Conservation (phyloP, 2,113 vertebrate genomes). For the Ctenodactylus gundi region DNA sequence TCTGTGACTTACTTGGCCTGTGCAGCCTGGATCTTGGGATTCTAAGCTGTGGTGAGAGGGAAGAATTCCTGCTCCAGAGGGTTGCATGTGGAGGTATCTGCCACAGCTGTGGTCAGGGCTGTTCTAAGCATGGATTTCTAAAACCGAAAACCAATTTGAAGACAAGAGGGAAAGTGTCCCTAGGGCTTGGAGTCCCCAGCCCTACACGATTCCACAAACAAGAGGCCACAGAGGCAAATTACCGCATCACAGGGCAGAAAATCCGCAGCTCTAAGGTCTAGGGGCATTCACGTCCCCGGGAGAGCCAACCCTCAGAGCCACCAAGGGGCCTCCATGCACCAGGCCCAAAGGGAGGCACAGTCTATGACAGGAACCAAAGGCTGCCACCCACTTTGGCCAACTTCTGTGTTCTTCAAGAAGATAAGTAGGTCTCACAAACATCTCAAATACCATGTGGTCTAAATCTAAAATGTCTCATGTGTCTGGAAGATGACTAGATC, state of each 20-base stretch:
- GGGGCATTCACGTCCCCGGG: neutral
- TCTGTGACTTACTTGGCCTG: neutral
- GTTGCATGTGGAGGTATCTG: neutral
- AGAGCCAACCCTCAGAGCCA: neutral
- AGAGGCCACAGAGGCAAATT: neutral
- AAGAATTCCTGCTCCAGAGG: neutral
- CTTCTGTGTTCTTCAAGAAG: neutral
- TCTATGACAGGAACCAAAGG: neutral
- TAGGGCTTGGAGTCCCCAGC: neutral
- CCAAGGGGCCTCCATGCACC: too few relatives aligned
- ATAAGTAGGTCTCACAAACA: too few relatives aligned
- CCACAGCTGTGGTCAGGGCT: neutral
- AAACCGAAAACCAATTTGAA: neutral
- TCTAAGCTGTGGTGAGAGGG: neutral
- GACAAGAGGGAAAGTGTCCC: neutral
- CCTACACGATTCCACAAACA: neutral
- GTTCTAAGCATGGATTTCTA: neutral
- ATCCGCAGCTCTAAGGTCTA: accelerated
- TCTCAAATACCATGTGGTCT: too few relatives aligned
- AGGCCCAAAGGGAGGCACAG: neutral
- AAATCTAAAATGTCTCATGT: too few relatives aligned
- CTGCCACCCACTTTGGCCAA: neutral
- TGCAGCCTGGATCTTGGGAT: neutral
- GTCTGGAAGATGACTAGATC: too few relatives aligned
- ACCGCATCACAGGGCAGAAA: neutral